Conservation (phyloP, 1,140 invertebrate genomes). For the Ceratitis capitata region DNA sequence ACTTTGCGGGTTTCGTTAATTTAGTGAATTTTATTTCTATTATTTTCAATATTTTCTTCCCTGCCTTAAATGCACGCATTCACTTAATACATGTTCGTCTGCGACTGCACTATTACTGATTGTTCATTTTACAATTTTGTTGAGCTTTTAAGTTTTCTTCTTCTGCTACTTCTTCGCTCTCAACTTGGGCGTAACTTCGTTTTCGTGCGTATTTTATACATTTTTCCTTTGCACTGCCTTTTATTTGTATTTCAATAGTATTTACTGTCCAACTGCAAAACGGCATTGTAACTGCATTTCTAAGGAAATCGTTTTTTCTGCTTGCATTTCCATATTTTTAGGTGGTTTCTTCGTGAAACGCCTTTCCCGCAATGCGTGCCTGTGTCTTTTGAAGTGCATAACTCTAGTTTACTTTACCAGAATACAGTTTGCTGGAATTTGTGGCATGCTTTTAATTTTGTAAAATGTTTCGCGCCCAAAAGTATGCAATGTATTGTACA, state of each 20-base stretch:
- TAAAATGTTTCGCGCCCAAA: background rate
- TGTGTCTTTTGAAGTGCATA: background rate
- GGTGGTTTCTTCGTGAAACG: background rate
- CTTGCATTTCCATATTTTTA: background rate
- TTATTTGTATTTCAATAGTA: background rate
- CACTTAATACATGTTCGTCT: background rate
- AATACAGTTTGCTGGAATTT: background rate
- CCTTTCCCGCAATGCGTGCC: background rate
- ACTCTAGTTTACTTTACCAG: background rate
- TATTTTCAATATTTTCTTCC: background rate
- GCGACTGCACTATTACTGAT: background rate
- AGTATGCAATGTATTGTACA: background rate
- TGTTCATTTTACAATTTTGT: constrained; percentile 10
- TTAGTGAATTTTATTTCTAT: background rate
- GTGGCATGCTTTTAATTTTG: background rate
- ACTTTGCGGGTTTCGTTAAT: background rate
- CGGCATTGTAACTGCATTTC: background rate
- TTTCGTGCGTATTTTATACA: background rate
- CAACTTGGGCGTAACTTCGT: background rate
- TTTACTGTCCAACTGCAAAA: background rate
- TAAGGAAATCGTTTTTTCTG: background rate
- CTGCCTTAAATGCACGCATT: background rate
- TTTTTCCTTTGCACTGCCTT: background rate
- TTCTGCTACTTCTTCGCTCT: background rate
- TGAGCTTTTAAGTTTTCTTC: constrained; percentile 1